These are phyloP conservation scores for Sesamia nonagrioides DNA, from an alignment of 1,140 invertebrate genomes.

Conservation along the genomic window DNA sequence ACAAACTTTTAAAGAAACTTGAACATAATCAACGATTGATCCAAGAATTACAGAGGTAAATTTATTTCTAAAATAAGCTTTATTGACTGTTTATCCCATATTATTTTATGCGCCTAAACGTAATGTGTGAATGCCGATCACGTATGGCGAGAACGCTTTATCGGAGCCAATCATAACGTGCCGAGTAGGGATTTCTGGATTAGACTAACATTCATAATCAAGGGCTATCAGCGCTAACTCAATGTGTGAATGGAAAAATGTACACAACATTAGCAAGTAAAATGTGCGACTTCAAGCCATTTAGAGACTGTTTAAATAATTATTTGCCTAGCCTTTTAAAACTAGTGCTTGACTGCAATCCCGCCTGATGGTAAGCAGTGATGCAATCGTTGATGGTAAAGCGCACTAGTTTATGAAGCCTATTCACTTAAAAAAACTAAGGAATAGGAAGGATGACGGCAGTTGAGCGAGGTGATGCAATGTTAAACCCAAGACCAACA, in stretches of 20 bases:
- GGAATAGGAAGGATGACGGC: too few species aligned
- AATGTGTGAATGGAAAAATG: constrained; percentile 5
- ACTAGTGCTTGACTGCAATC: too few species aligned
- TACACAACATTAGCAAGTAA: neutral
- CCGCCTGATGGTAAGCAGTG: too few species aligned
- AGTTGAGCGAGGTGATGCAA: too few species aligned
- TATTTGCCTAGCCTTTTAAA: too few species aligned
- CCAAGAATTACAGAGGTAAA: neutral
- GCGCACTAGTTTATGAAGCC: too few species aligned
- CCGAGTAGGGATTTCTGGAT: constrained; percentile 46
- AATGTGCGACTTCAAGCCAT: neutral
- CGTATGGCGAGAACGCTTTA: constrained; percentile 30
- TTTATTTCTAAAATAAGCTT: neutral
- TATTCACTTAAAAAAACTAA: too few species aligned
- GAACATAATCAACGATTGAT: neutral
- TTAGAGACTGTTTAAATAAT: neutral
- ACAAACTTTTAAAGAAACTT: neutral
- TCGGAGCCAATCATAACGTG: constrained; percentile 44
- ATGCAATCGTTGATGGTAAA: too few species aligned
- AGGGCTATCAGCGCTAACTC: neutral
- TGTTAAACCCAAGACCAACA: too few species aligned
- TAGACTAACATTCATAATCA: constrained; percentile 42
- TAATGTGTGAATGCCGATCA: constrained; percentile 37
- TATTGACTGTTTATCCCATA: neutral
- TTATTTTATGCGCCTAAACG: neutral